A percentile compares a stretch with the other conserved stretches of the same genome.
phyloP scores from a whole-genome alignment of 1,140 invertebrate genomes.

The Laupala kohalensis region DNA sequence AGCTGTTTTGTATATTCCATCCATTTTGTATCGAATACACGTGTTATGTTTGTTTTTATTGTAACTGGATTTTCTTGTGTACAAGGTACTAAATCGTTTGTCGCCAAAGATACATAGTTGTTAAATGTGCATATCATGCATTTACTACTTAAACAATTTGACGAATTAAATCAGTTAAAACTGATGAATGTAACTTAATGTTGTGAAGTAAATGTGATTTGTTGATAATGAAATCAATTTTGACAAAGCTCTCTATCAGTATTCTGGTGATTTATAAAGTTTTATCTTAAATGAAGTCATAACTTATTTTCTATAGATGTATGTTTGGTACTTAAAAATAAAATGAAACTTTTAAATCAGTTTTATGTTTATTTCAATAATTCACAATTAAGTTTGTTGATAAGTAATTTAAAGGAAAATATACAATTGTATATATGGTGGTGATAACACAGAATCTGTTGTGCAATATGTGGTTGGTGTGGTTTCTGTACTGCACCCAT shows the following conservation, averaged over 20 bases:
- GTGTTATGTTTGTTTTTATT: too few species aligned
- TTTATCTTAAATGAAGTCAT: slow-evolving; percentile 5
- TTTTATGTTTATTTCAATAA: too few species aligned
- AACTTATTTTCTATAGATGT: slow-evolving; percentile 9
- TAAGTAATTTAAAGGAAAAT: too few species aligned
- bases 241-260: not conserved
- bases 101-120: not conserved
- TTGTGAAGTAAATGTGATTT: not conserved
- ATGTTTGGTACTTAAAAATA: slow-evolving; percentile 5
- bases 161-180: not conserved
- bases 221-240: not conserved
- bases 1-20: not conserved
- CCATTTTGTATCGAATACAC: not conserved
- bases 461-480: too few species aligned
- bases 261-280: not conserved
- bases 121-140: not conserved
- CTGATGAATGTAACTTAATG: not conserved
- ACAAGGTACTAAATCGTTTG: not conserved
- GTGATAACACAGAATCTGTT: too few species aligned
- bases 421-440: too few species aligned
- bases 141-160: not conserved
- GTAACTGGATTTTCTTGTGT: not conserved
- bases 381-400: too few species aligned
- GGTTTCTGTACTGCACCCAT: too few species aligned
- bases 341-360: slow-evolving; percentile 1